Evolutionary conservation across 2,797 vertebrate genomes (phyloP).

Genomic region (Sorex maritimensis): DNA sequence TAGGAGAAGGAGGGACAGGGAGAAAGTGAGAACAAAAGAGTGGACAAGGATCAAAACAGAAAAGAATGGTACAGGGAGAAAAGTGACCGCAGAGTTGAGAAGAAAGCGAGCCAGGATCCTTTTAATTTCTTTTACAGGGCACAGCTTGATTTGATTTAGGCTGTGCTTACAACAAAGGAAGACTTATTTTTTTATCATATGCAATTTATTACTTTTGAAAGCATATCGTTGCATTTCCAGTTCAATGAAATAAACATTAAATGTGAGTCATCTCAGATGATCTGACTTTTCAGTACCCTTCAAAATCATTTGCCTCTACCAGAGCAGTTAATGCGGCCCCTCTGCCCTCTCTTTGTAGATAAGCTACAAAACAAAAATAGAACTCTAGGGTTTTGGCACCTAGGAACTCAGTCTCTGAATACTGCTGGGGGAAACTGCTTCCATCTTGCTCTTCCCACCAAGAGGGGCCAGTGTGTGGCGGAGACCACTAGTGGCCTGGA

Average conservation of each 20-base stretch:
- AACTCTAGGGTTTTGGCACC: not conserved
- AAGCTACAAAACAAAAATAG: conserved; percentile 44
- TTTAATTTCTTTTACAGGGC: not conserved
- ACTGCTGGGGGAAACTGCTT: not conserved
- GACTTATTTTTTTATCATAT: rapidly evolving
- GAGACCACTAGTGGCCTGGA: not conserved
- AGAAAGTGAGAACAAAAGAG: not conserved
- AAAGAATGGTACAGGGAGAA: not conserved
- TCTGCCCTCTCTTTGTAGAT: conserved; percentile 24
- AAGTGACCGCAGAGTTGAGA: not conserved
- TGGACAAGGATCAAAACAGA: not conserved
- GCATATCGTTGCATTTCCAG: conserved; percentile 18
- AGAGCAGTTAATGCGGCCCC: conserved; percentile 27
- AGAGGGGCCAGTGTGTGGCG: not conserved
- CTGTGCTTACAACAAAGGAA: not conserved
- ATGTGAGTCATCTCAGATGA: conserved; percentile 23
- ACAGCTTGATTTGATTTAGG: conserved; percentile 66
- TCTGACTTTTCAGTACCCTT: conserved; percentile 54
- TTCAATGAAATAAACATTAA: conserved; percentile 76
- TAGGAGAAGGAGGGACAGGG: not conserved
- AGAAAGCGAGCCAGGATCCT: not conserved
- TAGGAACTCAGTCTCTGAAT: not conserved
- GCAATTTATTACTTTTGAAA: conserved; percentile 59
- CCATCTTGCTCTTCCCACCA: not conserved
- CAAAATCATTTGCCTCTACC: conserved; percentile 28